A percentile compares a stretch with the other conserved stretches of the same genome.
These are phyloP conservation scores for Iphiclides podalirius DNA, from an alignment of 2,888 invertebrate genomes.

Conservation along the genomic window DNA sequence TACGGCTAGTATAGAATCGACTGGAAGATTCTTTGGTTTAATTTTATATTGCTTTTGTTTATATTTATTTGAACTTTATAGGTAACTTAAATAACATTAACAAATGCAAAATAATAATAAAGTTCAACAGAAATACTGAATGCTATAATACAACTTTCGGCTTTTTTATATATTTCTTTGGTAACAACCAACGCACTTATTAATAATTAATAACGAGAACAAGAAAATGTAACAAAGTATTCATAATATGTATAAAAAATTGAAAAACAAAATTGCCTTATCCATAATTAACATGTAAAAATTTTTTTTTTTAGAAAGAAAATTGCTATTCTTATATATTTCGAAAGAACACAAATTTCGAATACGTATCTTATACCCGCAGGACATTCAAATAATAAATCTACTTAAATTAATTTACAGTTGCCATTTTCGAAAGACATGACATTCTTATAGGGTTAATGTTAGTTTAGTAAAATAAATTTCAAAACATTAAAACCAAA, in stretches of 20 bases:
- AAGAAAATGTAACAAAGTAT: slow-evolving; percentile 73
- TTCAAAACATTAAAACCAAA: slow-evolving; percentile 13
- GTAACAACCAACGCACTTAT: slow-evolving; percentile 78
- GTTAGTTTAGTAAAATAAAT: slow-evolving; percentile 14
- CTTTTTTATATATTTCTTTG: slow-evolving; percentile 64
- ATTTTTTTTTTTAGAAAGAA: background rate
- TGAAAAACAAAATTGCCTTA: slow-evolving; percentile 55
- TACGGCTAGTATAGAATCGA: slow-evolving; percentile 60
- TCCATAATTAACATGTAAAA: slow-evolving; percentile 35
- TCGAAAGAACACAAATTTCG: background rate
- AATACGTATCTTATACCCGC: slow-evolving; percentile 22
- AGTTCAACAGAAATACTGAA: slow-evolving; percentile 59
- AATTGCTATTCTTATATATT: background rate
- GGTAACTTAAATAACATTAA: slow-evolving; percentile 72
- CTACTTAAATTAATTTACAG: slow-evolving; percentile 8
- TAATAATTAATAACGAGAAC: slow-evolving; percentile 72
- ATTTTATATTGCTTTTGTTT: slow-evolving; percentile 58
- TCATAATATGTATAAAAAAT: slow-evolving; percentile 48
- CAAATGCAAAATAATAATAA: slow-evolving; percentile 59
- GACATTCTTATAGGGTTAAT: slow-evolving; percentile 2
- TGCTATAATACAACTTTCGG: slow-evolving; percentile 52
- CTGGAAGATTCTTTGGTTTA: slow-evolving; percentile 74
- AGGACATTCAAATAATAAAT: slow-evolving; percentile 6
- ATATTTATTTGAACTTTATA: slow-evolving; percentile 73
- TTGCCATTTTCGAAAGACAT: slow-evolving; percentile 20